A percentile compares a stretch with the other conserved stretches of the same genome.
Evolutionary conservation across 2,113 vertebrate species (phyloP).

Genomic region (Procavia capensis): DNA sequence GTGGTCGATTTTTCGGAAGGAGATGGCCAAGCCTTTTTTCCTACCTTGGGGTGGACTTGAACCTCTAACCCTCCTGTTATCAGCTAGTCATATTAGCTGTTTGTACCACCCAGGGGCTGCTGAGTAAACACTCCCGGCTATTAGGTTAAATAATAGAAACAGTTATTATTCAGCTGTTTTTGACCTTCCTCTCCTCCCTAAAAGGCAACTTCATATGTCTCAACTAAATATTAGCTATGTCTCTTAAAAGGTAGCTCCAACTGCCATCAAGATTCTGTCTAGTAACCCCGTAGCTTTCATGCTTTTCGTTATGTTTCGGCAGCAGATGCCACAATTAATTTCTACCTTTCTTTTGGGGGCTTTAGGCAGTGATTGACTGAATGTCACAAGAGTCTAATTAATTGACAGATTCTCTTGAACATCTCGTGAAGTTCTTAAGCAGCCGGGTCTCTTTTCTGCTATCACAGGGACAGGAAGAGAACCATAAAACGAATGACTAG

Average conservation of each 20-base stretch:
- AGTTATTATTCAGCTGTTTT: background rate
- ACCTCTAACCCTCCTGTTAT: too few species aligned
- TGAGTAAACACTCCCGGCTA: slow-evolving; percentile 26
- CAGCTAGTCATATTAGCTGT: too few species aligned
- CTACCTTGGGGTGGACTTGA: too few species aligned
- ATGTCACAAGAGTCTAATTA: slow-evolving; percentile 79
- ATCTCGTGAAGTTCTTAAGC: slow-evolving; percentile 45
- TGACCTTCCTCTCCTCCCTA: too few species aligned
- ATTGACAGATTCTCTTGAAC: slow-evolving; percentile 69
- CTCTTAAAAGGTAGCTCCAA: background rate
- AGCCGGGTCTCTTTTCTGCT: slow-evolving; percentile 28
- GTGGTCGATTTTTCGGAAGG: background rate
- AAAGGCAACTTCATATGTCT: background rate
- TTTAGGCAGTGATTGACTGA: slow-evolving; percentile 75
- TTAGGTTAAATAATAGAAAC: slow-evolving; percentile 24
- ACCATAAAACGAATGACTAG: slow-evolving; percentile 27
- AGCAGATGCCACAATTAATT: slow-evolving; percentile 73
- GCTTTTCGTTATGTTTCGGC: slow-evolving; percentile 55
- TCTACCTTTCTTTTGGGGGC: slow-evolving; percentile 55
- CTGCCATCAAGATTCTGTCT: slow-evolving; percentile 43
- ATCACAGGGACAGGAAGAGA: slow-evolving; percentile 11
- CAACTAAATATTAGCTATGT: background rate
- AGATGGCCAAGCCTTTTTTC: too few species aligned
- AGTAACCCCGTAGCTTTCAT: slow-evolving; percentile 39
- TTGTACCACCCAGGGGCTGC: background rate